These are phyloP conservation scores for Ptychobarbus kaznakovi DNA, from an alignment of 2,797 vertebrate genomes.

Conservation along the genomic window DNA sequence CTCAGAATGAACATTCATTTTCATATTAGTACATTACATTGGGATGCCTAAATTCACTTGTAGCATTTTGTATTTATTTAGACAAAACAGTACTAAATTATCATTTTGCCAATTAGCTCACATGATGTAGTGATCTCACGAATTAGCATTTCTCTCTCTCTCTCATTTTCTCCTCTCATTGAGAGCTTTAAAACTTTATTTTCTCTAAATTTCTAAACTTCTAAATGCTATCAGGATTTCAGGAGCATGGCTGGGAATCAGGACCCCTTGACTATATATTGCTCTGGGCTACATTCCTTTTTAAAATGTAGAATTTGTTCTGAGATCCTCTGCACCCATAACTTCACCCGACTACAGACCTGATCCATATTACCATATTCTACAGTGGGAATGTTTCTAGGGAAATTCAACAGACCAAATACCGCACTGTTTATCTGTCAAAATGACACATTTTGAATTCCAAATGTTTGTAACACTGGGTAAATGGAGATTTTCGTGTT, in stretches of 20 bases:
- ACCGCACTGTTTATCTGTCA: not conserved
- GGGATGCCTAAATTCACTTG: not conserved
- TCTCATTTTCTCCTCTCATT: not conserved
- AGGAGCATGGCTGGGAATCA: not conserved
- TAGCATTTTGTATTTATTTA: not conserved
- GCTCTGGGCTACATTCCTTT: not conserved
- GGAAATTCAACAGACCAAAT: not conserved
- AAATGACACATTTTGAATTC: not conserved
- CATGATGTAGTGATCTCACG: not conserved
- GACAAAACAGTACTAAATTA: not conserved
- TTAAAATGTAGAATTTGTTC: slow-evolving; percentile 1
- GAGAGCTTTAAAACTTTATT: not conserved
- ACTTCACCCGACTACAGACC: not conserved
- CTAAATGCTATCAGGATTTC: not conserved
- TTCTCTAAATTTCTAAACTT: not conserved
- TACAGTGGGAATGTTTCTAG: not conserved
- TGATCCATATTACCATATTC: not conserved
- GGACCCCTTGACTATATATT: not conserved
- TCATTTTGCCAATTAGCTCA: not conserved
- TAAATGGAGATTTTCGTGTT: not conserved
- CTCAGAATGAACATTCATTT: not conserved
- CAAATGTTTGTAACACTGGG: not conserved
- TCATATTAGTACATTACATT: not conserved
- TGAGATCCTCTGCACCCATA: slow-evolving; percentile 5
- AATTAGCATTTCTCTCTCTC: not conserved